phyloP scores from a whole-genome alignment of 2,113 vertebrate species.

The Onychorhynchus coronatus region DNA sequence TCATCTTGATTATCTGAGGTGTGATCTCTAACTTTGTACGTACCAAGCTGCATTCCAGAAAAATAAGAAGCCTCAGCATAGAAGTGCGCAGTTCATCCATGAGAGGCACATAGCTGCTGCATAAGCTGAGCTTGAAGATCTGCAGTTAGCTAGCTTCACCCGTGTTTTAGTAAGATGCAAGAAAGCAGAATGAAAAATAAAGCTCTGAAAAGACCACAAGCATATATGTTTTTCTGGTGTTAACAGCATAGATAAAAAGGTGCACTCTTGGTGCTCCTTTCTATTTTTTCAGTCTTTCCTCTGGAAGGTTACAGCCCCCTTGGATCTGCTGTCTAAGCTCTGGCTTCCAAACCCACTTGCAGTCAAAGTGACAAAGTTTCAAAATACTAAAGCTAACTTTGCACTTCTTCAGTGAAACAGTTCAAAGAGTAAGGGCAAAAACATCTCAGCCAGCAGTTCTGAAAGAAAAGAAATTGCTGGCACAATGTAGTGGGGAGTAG shows the following conservation, averaged over 20 bases:
- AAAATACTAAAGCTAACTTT: slow-evolving; percentile 1
- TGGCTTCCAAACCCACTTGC: background rate
- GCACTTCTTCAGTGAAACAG: background rate
- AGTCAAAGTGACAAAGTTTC: background rate
- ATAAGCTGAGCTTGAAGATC: background rate
- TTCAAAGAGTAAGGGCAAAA: background rate
- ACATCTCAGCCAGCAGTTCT: background rate
- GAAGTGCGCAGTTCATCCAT: background rate
- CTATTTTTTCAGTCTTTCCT: background rate
- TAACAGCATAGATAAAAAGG: background rate
- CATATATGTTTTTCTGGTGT: background rate
- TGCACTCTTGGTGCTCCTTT: background rate
- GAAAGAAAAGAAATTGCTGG: background rate
- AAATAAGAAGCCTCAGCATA: background rate
- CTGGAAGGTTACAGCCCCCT: background rate
- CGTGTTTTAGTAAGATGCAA: background rate
- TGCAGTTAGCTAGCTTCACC: background rate
- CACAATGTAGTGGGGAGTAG: background rate
- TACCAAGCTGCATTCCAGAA: background rate
- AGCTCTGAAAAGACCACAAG: background rate
- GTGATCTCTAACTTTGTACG: background rate
- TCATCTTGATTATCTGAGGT: background rate
- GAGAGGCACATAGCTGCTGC: background rate
- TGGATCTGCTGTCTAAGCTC: background rate
- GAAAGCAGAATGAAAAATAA: background rate